Base-by-base conservation (phyloP, 2,888 invertebrate genomes). In the Drosophila paranaensis region DNA sequence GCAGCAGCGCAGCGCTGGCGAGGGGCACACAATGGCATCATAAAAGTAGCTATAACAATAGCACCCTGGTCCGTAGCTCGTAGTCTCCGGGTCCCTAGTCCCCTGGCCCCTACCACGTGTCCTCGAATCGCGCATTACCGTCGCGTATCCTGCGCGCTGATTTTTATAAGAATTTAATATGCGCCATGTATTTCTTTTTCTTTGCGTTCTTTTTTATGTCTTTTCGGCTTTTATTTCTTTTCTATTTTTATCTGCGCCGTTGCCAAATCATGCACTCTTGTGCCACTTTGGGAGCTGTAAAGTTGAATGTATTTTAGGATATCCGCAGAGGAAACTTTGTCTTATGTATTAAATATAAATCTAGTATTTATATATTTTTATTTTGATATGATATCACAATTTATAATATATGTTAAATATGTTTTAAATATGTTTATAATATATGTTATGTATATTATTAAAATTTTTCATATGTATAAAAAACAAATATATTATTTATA, bases 91-190 rank as follows among this genome's bases (percentile, higher is more conserved):
- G 10, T 20, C 9, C 14, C 9, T 53, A 40, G 27, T 54, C 27
- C 40, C 20, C 51, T 37, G n/a, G 61, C 64, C 62, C 69, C 79
- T 70, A 60, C 55, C 39, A 27, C 54, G 45, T 57, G 37, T 58
- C 69, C 53, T 66, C 64, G 53, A 53, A 53, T 71, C 76, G 63
- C 77, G 54, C 51, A 60, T 71, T 57, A 60, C 39, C 65, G 71
- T 50, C 79, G 79, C 77, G 70, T 57, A 69, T 66, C 66, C 63
- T 71, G 56, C 62, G 58, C 46, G 62, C 74, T 65, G 83, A 86
- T 89, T 84, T 84, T 86, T 84, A 79, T 81, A 83, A 78, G 85
- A 87, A 89, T 88, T 88, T 88, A 90, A 90, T 89, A 85, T 85
- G 79, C 84, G 77, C 73, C 89, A 72, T 62, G 76, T 67, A 81